Conservation (phyloP, 2,888 invertebrate species). For the Cybosia mesomella region DNA sequence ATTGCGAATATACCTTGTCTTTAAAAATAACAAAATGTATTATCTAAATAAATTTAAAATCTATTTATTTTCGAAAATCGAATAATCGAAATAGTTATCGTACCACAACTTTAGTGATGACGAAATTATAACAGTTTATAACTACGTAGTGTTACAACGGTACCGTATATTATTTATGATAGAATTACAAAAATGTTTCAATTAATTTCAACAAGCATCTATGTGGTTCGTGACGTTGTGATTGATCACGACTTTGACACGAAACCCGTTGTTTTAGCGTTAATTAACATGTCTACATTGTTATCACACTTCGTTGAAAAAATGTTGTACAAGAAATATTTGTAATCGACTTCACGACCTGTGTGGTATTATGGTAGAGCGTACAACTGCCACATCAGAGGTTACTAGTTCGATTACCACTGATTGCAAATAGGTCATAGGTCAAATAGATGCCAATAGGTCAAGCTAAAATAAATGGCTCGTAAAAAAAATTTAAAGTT, state of each 20-base stretch:
- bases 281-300: constrained; percentile 34
- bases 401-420: too few relatives aligned
- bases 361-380: neutral
- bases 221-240: constrained; percentile 4
- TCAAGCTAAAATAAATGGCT: too few relatives aligned
- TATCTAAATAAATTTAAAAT: too few relatives aligned
- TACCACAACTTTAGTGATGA: neutral
- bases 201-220: neutral
- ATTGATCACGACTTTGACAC: constrained; percentile 16
- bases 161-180: neutral
- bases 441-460: too few relatives aligned
- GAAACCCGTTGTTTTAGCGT: constrained; percentile 9
- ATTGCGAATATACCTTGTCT: too few relatives aligned
- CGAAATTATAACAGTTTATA: neutral
- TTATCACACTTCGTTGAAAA: constrained; percentile 7
- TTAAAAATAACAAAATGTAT: too few relatives aligned
- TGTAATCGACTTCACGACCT: neutral
- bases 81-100: neutral
- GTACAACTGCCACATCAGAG: too few relatives aligned
- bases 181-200: neutral
- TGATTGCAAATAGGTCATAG: too few relatives aligned
- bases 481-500: too few relatives aligned
- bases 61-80: too few relatives aligned
- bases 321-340: neutral
- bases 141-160: neutral